Evolutionary conservation across 2,113 vertebrate species (phyloP).

Genomic region (Herpetotheres cachinnans): DNA sequence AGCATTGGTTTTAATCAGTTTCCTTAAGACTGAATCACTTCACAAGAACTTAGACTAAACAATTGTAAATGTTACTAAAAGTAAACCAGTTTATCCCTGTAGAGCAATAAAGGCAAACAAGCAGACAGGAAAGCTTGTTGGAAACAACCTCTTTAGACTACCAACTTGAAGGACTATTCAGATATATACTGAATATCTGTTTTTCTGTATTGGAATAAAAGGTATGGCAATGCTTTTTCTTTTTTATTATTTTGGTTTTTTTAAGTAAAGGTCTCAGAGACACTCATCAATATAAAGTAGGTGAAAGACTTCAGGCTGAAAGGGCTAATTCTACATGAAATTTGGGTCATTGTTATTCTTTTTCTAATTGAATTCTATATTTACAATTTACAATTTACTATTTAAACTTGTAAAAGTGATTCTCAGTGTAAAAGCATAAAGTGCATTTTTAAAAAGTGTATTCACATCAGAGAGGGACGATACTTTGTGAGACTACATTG

Average conservation of each 20-base stretch:
- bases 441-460: background rate
- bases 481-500: background rate
- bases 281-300: background rate
- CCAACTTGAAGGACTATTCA: background rate
- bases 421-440: background rate
- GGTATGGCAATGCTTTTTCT: background rate
- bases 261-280: background rate
- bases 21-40: constrained; percentile 8
- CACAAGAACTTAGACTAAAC: constrained; percentile 15
- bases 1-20: background rate
- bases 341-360: background rate
- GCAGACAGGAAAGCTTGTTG: background rate
- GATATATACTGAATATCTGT: background rate
- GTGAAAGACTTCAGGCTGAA: background rate
- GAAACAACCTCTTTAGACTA: background rate
- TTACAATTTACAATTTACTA: background rate
- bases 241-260: background rate
- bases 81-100: background rate
- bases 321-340: background rate
- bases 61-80: constrained; percentile 4
- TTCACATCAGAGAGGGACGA: background rate
- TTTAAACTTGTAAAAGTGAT: background rate
- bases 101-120: background rate
- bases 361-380: background rate
- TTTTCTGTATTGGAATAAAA: background rate